phyloP scores from a whole-genome alignment of 2,888 invertebrate species.

The Caenorhabditis japonica region DNA sequence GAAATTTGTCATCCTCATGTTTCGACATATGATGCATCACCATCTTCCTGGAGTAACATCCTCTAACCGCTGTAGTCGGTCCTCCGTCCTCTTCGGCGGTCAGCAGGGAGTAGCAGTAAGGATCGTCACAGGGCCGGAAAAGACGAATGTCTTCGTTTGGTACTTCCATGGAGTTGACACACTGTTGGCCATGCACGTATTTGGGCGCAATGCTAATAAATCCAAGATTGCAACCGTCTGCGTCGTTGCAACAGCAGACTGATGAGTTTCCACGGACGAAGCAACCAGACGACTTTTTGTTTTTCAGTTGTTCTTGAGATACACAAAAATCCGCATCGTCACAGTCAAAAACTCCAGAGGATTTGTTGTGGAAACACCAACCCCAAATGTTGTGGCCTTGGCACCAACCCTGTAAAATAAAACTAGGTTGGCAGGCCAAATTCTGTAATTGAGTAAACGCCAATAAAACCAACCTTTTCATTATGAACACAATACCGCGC shows the following conservation, averaged over 20 bases:
- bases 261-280: conserved; percentile 57
- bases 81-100: conserved; percentile 63
- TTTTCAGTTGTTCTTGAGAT: conserved; percentile 52
- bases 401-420: conserved; percentile 60
- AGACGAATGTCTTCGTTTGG: conserved; percentile 55
- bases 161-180: conserved; percentile 55
- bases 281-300: conserved; percentile 62
- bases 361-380: conserved; percentile 72
- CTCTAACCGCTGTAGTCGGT: conserved; percentile 57
- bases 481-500: conserved; percentile 47
- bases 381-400: conserved; percentile 64
- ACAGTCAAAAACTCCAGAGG: conserved; percentile 65
- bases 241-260: conserved; percentile 70
- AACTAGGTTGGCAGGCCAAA: background rate
- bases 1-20: conserved; percentile 60
- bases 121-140: conserved; percentile 67
- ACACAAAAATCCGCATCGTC: conserved; percentile 67
- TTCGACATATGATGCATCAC: conserved; percentile 65
- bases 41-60: conserved; percentile 65
- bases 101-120: conserved; percentile 67
- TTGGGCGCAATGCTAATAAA: conserved; percentile 55
- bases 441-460: background rate
- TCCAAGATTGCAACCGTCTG: conserved; percentile 63
- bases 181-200: conserved; percentile 55
- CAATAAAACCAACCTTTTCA: conserved; percentile 21